phyloP scores from a whole-genome alignment of 1,140 invertebrate genomes.

The Limonius californicus region DNA sequence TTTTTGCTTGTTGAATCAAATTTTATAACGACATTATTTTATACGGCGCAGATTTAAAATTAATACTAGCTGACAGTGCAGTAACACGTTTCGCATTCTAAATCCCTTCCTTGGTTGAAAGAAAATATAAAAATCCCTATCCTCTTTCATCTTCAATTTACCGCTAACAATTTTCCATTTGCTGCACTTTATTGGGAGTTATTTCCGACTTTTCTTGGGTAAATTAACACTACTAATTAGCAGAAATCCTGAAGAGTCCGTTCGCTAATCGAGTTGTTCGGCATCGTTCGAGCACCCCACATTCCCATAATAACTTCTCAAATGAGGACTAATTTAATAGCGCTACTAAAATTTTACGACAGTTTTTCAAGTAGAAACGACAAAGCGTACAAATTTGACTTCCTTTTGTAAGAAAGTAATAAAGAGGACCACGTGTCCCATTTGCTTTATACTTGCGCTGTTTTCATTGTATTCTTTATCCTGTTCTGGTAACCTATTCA shows the following conservation, averaged over 20 bases:
- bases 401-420: constrained; percentile 20
- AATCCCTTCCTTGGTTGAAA: background rate
- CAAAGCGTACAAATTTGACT: constrained; percentile 17
- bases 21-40: constrained; percentile 32
- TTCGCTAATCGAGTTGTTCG: background rate
- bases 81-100: background rate
- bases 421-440: constrained; percentile 19
- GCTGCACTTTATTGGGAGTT: too few relatives aligned
- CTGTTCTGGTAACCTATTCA: constrained; percentile 9
- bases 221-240: background rate
- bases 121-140: background rate
- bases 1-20: constrained; percentile 30
- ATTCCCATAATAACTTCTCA: constrained; percentile 10
- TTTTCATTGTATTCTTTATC: constrained; percentile 21
- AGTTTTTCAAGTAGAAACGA: constrained; percentile 4
- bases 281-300: background rate
- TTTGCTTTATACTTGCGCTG: constrained; percentile 13
- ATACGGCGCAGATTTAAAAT: constrained; percentile 23
- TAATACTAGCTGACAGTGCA: constrained; percentile 16
- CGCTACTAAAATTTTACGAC: constrained; percentile 9
- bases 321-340: constrained; percentile 13
- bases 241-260: background rate
- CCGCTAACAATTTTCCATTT: background rate
- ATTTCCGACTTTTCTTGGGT: too few relatives aligned
- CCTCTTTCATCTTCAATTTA: too few relatives aligned